A percentile compares a stretch with the other conserved stretches of the same genome.
phyloP scores from a whole-genome alignment of 2,113 vertebrate species.

The Sinocyclocheilus grahami region DNA sequence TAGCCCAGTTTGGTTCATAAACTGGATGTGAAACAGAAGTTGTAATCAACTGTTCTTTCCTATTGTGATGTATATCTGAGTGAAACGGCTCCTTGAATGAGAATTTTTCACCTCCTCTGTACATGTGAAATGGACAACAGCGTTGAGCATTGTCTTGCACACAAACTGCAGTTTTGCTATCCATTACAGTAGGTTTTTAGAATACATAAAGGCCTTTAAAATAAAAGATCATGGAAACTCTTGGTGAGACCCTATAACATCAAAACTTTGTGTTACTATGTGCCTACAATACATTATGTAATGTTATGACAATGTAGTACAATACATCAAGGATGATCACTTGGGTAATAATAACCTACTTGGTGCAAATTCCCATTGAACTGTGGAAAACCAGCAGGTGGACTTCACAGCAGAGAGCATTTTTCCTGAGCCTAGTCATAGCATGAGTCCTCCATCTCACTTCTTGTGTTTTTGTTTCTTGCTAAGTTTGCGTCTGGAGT shows the following conservation, averaged over 20 bases:
- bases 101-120: neutral
- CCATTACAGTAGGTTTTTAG: neutral
- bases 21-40: neutral
- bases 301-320: too few species aligned
- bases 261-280: neutral
- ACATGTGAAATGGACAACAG: neutral
- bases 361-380: neutral
- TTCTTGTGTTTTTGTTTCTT: conserved; percentile 86
- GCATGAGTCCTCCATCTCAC: conserved; percentile 66
- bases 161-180: neutral
- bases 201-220: neutral
- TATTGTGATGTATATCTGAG: neutral
- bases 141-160: neutral
- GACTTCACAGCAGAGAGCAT: neutral
- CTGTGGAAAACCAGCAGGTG: conserved; percentile 2
- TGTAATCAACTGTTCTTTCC: neutral
- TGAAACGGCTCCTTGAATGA: neutral
- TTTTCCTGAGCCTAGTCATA: conserved; percentile 9
- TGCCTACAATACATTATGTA: neutral
- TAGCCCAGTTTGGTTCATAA: neutral
- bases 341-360: conserved; percentile 4
- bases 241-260: neutral
- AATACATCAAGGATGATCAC: neutral
- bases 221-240: neutral
- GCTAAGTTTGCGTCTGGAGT: conserved; percentile 74